Conservation (phyloP, 2,888 invertebrate genomes). For the Synanthedon tipuliformis region DNA sequence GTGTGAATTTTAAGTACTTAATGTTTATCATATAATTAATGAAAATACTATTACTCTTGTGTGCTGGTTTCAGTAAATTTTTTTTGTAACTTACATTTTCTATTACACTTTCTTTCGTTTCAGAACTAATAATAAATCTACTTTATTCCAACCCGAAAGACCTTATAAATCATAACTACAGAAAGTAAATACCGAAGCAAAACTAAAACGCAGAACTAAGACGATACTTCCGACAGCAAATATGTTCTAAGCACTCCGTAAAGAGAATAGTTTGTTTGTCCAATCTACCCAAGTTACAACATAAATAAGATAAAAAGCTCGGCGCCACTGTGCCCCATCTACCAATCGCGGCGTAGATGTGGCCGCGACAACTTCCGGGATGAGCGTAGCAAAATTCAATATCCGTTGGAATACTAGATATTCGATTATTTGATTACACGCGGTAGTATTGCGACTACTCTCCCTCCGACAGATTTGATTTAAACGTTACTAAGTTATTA, state of each 20-base stretch:
- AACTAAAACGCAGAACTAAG: not conserved
- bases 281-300: constrained; percentile 29
- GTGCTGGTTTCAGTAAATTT: no score
- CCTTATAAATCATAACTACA: no score
- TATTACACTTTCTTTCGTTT: no score
- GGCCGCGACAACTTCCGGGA: constrained; percentile 49
- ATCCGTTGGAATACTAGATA: constrained; percentile 51
- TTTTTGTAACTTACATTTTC: no score
- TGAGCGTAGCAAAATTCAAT: constrained; percentile 59
- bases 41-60: no score
- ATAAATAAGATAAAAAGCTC: constrained; percentile 54
- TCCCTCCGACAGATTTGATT: not conserved
- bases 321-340: constrained; percentile 35
- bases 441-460: constrained; percentile 7
- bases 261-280: constrained; percentile 31
- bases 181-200: not conserved
- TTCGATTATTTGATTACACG: constrained; percentile 50
- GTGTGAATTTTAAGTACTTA: not conserved
- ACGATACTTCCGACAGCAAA: constrained; percentile 1
- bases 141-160: no score
- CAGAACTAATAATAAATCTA: no score
- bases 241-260: constrained; percentile 3
- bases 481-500: not conserved
- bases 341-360: constrained; percentile 25
- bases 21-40: no score